phyloP scores from a whole-genome alignment of 2,888 invertebrate genomes.

The Dorcus parallelipipedus region DNA sequence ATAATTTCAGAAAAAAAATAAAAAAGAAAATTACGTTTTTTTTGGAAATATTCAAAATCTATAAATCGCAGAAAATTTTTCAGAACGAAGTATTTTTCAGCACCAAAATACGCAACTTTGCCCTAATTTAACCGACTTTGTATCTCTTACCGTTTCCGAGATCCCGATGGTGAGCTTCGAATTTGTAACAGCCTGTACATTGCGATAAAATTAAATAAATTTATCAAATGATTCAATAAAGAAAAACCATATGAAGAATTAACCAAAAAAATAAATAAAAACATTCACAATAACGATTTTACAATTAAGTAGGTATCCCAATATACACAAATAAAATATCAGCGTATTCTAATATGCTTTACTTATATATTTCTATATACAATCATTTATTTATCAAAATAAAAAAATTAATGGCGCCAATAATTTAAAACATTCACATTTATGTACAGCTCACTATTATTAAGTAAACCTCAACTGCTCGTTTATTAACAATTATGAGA shows the following conservation, averaged over 20 bases:
- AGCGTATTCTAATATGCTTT: not conserved
- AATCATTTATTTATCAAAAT: constrained; percentile 2
- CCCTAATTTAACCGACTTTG: too few species aligned
- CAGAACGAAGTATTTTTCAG: too few species aligned
- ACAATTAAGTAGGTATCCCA: not conserved
- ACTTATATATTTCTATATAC: constrained; percentile 3
- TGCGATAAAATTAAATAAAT: constrained; percentile 6
- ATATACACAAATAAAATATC: constrained; percentile 11
- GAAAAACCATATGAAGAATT: not conserved
- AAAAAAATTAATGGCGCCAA: not conserved
- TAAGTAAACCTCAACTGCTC: not conserved
- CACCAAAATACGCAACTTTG: too few species aligned
- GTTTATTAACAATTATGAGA: constrained; percentile 8
- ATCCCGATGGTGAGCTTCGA: too few species aligned
- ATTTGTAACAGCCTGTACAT: too few species aligned
- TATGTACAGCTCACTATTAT: constrained; percentile 4
- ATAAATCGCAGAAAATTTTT: too few species aligned
- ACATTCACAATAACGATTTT: constrained; percentile 5
- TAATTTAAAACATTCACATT: constrained; percentile 11
- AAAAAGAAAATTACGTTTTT: too few species aligned
- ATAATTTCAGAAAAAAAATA: too few species aligned
- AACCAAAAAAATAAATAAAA: constrained; percentile 8
- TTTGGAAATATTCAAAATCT: too few species aligned
- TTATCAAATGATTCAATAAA: constrained; percentile 4
- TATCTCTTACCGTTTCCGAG: too few species aligned